These are phyloP conservation scores for Chitala chitala DNA, from an alignment of 2,113 vertebrate species.

Conservation along the genomic window DNA sequence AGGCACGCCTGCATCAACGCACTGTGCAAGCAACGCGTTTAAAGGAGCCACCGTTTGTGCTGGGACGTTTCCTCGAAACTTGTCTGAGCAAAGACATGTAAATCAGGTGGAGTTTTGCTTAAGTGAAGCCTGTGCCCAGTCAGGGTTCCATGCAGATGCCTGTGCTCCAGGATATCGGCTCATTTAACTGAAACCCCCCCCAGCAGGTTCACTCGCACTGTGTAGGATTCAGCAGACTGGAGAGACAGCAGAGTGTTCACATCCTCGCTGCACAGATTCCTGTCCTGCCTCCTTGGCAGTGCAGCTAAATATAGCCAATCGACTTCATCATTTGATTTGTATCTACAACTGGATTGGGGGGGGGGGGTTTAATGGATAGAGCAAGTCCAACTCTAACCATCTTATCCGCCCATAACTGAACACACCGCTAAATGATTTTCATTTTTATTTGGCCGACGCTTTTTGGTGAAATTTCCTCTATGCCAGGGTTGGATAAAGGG, in stretches of 20 bases:
- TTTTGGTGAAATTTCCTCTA: background rate
- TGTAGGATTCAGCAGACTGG: background rate
- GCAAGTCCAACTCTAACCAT: background rate
- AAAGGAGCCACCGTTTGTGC: no score
- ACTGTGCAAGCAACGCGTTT: no score
- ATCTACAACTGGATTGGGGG: slow-evolving; percentile 35
- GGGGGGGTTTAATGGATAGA: slow-evolving; percentile 19
- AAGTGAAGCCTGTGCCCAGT: no score
- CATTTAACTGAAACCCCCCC: background rate
- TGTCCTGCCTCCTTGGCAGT: slow-evolving; percentile 49
- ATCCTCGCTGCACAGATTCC: slow-evolving; percentile 47
- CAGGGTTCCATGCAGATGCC: no score
- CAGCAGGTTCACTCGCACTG: background rate
- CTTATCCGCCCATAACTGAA: background rate
- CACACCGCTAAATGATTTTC: background rate
- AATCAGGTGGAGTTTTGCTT: no score
- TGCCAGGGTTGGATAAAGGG: background rate
- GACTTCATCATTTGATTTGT: slow-evolving; percentile 40
- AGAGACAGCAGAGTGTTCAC: slow-evolving; percentile 41
- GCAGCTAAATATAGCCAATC: slow-evolving; percentile 60
- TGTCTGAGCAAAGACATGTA: no score
- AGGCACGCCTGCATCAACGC: no score
- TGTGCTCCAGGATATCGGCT: background rate
- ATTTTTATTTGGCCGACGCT: background rate
- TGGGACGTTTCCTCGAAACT: no score